Evolutionary conservation across 2,113 vertebrate species (phyloP), one percentile per base, ranked within the genome.

Genomic region (Chiloscyllium plagiosum): DNA sequence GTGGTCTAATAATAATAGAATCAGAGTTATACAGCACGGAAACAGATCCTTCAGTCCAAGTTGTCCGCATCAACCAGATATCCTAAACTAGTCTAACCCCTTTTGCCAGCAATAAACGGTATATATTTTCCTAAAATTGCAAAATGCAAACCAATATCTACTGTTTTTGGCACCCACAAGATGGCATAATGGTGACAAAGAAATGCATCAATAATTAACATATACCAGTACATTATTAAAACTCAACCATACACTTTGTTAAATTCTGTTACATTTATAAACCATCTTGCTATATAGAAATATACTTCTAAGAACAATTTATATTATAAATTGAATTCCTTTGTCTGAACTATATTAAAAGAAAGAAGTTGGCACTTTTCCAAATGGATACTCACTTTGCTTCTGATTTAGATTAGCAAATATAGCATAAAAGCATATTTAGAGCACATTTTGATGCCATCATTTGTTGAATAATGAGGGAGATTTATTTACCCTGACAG

Each of bases 401-500:
- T 95, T 95, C 94, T 72, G 66, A 95, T 95, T 95, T 95, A 52
- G 52, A 96, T 85, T 86, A 96, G 80, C 78, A 96, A 86, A 96
- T 96, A 96, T n/a, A 90, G 94, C 47, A 95, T 97, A 98, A 98
- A 98, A 98, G 97, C 33, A 97, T 98, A 98, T 98, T 98, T 97
- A 95, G 97, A 97, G 97, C 97, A 98, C 98, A 98, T 98, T 93
- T 98, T 98, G 98, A 98, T 98, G 94, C 98, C 98, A 98, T 98
- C 97, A 98, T 98, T 98, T 98, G 98, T 98, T 98, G 98, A 98
- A 98, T 98, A 98, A 98, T 87, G 97, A 98, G 97, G 69, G 98
- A 98, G 98, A 98, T 97, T 98, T 99, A 99, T 99, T 99, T 99
- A 99, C 99, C 99, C 98, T 99, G 98, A 99, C 98, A 98, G 98